Conservation (phyloP, 2,113 vertebrate genomes). For the Coptodon bakossiorum region DNA sequence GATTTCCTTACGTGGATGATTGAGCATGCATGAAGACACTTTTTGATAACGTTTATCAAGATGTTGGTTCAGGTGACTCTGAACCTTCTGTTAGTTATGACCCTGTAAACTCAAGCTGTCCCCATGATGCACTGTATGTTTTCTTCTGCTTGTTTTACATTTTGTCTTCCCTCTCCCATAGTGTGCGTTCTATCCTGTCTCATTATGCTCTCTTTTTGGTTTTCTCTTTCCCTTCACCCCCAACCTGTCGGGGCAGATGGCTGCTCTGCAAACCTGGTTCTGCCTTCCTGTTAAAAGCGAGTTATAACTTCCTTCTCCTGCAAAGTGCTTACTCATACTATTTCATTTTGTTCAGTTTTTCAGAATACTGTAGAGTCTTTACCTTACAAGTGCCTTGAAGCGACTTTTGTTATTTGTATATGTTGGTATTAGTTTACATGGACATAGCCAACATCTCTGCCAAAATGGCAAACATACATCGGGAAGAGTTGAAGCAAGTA, state of each 20-base stretch:
- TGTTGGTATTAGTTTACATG: background rate
- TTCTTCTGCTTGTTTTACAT: background rate
- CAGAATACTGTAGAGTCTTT: background rate
- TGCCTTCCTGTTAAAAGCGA: background rate
- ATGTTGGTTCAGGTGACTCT: background rate
- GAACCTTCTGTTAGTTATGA: background rate
- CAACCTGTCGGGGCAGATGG: background rate
- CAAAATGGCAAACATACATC: background rate
- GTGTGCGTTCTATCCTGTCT: background rate
- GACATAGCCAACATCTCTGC: background rate
- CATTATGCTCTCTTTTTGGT: background rate
- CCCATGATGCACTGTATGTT: background rate
- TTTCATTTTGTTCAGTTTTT: background rate
- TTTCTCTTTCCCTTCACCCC: background rate
- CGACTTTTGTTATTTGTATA: background rate
- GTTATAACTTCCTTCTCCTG: background rate
- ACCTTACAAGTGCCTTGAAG: background rate
- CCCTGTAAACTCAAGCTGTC: background rate
- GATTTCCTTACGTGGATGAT: background rate
- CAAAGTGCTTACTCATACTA: background rate
- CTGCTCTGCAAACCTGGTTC: background rate
- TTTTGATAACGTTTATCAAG: background rate
- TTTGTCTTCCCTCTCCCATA: background rate
- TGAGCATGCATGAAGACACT: background rate
- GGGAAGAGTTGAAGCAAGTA: background rate